Conservation (phyloP, 23 tunicate species). For the Phallusia fumigata region DNA sequence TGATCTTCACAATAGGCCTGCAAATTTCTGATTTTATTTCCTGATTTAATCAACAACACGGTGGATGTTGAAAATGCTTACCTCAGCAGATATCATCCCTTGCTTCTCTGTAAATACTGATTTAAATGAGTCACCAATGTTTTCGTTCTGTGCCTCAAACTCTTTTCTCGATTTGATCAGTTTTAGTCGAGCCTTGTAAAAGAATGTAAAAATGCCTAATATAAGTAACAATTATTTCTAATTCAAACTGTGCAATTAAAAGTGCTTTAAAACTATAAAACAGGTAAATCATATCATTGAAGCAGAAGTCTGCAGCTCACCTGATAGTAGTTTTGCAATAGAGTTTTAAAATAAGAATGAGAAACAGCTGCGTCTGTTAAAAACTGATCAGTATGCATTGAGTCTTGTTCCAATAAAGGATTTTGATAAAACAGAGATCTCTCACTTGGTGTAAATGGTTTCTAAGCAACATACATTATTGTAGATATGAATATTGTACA, state of each 20-base stretch:
- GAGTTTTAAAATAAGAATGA: slow-evolving; percentile 40
- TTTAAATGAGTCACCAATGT: slow-evolving; percentile 21
- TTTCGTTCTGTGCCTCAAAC: slow-evolving; percentile 17
- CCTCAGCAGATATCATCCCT: slow-evolving; percentile 67
- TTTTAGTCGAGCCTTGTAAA: slow-evolving; percentile 23
- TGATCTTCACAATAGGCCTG: slow-evolving; percentile 80
- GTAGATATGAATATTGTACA: background rate
- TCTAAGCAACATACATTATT: slow-evolving; percentile 10
- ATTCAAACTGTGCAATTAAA: too few relatives aligned
- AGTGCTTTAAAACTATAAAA: too few relatives aligned
- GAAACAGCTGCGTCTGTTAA: slow-evolving; percentile 31
- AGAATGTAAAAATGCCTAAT: too few relatives aligned
- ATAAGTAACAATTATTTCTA: too few relatives aligned
- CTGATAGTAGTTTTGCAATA: slow-evolving; percentile 57
- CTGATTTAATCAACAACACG: too few relatives aligned
- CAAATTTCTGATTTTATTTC: too few relatives aligned
- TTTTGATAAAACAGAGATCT: slow-evolving; percentile 61
- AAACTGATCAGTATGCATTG: slow-evolving; percentile 57
- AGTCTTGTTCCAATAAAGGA: slow-evolving; percentile 57
- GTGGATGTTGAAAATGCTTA: too few relatives aligned
- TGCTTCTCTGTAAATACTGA: slow-evolving; percentile 36
- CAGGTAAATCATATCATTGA: too few relatives aligned
- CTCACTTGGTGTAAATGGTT: slow-evolving; percentile 58
- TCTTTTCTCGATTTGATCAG: slow-evolving; percentile 26
- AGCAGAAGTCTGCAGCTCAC: slow-evolving; percentile 16